Evolutionary conservation across 2,113 vertebrate genomes (phyloP), one percentile per base, ranked within the genome.

Genomic region (Protomyctophum bolini): DNA sequence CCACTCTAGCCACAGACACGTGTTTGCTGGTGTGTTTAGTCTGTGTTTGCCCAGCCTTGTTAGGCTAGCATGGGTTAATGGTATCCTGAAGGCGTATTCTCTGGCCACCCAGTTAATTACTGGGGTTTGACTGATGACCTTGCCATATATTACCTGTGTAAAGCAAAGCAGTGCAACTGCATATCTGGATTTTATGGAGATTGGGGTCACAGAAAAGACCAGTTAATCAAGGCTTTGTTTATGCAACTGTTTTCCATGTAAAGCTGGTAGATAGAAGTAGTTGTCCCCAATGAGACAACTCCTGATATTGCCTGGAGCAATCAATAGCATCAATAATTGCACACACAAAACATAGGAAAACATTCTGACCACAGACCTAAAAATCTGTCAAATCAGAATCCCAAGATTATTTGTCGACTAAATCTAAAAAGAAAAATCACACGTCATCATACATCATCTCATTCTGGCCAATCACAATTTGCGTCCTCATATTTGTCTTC

Each of bases 21-120:
- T 87, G 64, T 91, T 86, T 86, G 81, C 70, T 59, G 74, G 70
- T 80, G 72, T 86, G 76, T 86, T 87, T 79, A 75, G 76, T 66
- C 58, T 14, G 62, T 84, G 75, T 89, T 85, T 88, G 84, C 78
- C 28, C 81, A 78, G 84, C 49, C 70, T 86, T 76, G 83, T 86
- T 87, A 82, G 80, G 73, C 83, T 71, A 70, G 74, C 68, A 68
- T 2, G 76, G 90, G 90, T 90, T 91, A 91, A 93, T 90, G 82
- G 79, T 86, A 72, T 86, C 83, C 85, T 87, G 72, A 86, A 89
- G 83, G 87, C 52, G 67, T 76, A 58, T 83, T 88, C 80, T 83
- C 61, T 56, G 75, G 66, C 77, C 80, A 79, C 71, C 63, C 63
- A 77, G 80, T 89, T 90, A 87, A 91, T 91, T 89, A 86, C 71